Percentiles rank a stretch among this genome's conserved stretches.
Conservation (phyloP, 2,113 vertebrate genomes). For the Cricetomys ansorgei region DNA sequence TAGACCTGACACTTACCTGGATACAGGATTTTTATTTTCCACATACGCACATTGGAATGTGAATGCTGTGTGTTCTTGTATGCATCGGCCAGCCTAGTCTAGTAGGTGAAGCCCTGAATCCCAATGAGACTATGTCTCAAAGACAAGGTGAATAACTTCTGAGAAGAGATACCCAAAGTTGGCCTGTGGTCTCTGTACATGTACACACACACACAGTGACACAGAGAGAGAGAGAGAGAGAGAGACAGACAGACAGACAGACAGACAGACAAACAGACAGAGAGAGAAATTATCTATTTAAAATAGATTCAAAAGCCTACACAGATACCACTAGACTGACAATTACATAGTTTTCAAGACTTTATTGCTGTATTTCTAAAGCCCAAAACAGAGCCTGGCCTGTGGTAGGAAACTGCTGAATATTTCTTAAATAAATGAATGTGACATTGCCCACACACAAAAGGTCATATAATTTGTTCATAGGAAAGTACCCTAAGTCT, state of each 20-base stretch:
- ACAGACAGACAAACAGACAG: no score
- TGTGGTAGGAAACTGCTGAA: slow-evolving; percentile 34
- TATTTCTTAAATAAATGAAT: slow-evolving; percentile 63
- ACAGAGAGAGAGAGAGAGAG: no score
- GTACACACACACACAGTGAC: no score
- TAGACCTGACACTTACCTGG: neutral
- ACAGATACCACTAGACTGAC: neutral
- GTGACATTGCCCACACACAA: slow-evolving; percentile 20
- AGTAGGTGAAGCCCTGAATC: neutral
- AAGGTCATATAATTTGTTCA: slow-evolving; percentile 45
- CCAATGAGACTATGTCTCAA: neutral
- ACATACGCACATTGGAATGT: neutral
- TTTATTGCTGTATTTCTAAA: slow-evolving; percentile 32
- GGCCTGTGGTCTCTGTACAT: neutral
- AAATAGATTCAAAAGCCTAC: neutral
- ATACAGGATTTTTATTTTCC: neutral
- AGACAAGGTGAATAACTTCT: neutral
- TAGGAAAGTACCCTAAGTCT: neutral
- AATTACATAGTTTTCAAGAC: neutral
- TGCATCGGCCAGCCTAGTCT: neutral
- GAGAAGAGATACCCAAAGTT: neutral
- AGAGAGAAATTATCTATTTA: neutral
- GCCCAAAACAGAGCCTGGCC: neutral
- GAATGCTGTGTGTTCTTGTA: neutral
- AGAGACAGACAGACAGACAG: no score